Percentiles rank a stretch among this genome's conserved stretches.
phyloP scores from a whole-genome alignment of 2,888 invertebrate genomes.

The Ormyrus pomaceus region DNA sequence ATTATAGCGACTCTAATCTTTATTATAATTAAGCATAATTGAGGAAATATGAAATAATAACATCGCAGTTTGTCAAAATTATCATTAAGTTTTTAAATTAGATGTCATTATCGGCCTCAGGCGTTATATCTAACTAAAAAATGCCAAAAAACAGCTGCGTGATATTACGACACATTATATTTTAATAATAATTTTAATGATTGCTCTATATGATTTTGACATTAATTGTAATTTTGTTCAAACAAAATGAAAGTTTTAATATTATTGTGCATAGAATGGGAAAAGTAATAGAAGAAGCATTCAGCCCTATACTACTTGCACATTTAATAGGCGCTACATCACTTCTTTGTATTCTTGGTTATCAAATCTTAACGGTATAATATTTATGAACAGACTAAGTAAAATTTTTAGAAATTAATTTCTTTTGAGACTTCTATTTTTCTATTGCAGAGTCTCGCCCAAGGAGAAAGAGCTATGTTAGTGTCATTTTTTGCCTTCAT shows the following conservation, averaged over 20 bases:
- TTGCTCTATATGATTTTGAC: no score
- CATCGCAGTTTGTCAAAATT: background rate
- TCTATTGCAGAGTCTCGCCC: constrained; percentile 51
- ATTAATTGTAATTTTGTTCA: constrained; percentile 6
- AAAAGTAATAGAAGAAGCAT: constrained; percentile 59
- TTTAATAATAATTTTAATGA: no score
- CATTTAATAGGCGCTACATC: constrained; percentile 63
- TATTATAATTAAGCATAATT: background rate
- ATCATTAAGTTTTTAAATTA: background rate
- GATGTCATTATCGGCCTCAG: no score
- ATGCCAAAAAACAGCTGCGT: no score
- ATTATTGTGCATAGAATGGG: constrained; percentile 59
- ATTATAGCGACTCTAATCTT: background rate
- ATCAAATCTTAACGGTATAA: constrained; percentile 63
- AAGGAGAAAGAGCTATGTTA: constrained; percentile 63
- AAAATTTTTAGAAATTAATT: no score
- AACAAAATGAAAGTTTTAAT: no score
- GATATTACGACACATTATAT: no score
- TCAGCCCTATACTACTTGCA: constrained; percentile 60
- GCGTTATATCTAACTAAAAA: no score
- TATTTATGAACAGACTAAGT: background rate
- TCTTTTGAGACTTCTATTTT: no score
- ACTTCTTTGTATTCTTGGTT: constrained; percentile 64
- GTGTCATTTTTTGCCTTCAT: constrained; percentile 64
- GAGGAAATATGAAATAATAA: background rate